A percentile compares a stretch with the other conserved stretches of the same genome.
Conservation (phyloP, 2,113 vertebrate genomes). For the Eclectus roratus region DNA sequence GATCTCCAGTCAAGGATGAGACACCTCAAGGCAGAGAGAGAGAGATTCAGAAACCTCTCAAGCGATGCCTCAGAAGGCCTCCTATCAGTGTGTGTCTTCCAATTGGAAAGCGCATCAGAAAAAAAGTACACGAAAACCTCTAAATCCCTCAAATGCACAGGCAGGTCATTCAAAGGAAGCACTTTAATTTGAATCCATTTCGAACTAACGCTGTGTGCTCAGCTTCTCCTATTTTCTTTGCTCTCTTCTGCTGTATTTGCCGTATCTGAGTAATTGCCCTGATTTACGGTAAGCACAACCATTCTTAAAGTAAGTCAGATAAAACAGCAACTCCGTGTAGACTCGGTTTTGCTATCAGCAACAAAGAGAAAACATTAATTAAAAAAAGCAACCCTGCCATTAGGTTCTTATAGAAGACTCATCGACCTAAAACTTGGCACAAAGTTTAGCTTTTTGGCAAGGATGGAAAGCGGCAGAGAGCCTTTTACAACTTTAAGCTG, state of each 20-base stretch:
- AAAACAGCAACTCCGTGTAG: neutral
- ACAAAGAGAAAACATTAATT: neutral
- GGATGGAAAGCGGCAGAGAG: neutral
- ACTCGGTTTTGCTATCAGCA: neutral
- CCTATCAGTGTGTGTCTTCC: neutral
- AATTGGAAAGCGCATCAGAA: neutral
- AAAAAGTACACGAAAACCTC: neutral
- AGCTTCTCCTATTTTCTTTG: neutral
- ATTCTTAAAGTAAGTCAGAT: neutral
- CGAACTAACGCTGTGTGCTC: neutral
- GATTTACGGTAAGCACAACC: neutral
- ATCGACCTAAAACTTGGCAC: neutral
- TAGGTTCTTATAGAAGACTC: neutral
- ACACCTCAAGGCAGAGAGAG: neutral
- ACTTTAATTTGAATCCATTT: neutral
- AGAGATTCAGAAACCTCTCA: neutral
- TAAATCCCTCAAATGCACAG: rapidly evolving
- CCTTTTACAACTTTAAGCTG: neutral
- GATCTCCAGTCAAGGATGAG: neutral
- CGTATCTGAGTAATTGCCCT: neutral
- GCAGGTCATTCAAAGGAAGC: neutral
- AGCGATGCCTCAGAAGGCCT: neutral
- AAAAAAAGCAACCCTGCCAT: neutral
- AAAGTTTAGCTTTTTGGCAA: neutral
- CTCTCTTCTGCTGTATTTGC: neutral